phyloP scores from a whole-genome alignment of 2,888 invertebrate species.

The Chrysolina americana region DNA sequence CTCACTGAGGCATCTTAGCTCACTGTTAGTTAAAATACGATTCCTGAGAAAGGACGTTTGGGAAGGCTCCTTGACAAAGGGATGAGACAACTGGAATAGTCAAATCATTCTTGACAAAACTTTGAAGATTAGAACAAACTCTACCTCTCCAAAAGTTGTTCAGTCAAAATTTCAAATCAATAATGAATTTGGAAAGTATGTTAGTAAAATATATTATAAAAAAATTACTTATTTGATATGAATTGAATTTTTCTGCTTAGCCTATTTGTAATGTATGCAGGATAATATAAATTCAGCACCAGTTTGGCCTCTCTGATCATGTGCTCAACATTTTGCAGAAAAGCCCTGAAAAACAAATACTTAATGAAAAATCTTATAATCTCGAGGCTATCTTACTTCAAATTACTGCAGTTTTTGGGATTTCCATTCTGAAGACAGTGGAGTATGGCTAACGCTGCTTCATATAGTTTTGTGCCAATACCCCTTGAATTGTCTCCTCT shows the following conservation, averaged over 20 bases:
- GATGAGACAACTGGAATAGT: too few species aligned
- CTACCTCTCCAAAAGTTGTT: not conserved
- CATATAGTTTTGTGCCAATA: slow-evolving; percentile 61
- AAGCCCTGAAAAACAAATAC: slow-evolving; percentile 54
- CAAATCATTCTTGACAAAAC: too few species aligned
- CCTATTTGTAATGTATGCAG: slow-evolving; percentile 61
- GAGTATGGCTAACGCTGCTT: slow-evolving; percentile 62
- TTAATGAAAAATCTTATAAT: slow-evolving; percentile 59
- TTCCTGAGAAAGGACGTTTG: too few species aligned
- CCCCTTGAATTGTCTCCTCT: slow-evolving; percentile 60
- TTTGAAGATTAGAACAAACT: too few species aligned
- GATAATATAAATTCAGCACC: slow-evolving; percentile 63
- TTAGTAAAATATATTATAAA: slow-evolving; percentile 52
- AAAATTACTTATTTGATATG: slow-evolving; percentile 61
- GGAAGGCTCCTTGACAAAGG: too few species aligned
- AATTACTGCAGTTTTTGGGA: slow-evolving; percentile 60
- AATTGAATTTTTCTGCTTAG: slow-evolving; percentile 62
- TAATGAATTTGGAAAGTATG: slow-evolving; percentile 26
- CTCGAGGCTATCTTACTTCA: slow-evolving; percentile 56
- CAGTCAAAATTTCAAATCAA: not conserved
- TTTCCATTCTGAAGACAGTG: slow-evolving; percentile 60
- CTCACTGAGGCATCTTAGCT: too few species aligned
- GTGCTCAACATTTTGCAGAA: slow-evolving; percentile 60
- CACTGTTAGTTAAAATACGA: too few species aligned
- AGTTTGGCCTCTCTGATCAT: slow-evolving; percentile 62